These are phyloP conservation scores for Patella vulgata DNA, from an alignment of 1,140 invertebrate genomes.

Conservation along the genomic window DNA sequence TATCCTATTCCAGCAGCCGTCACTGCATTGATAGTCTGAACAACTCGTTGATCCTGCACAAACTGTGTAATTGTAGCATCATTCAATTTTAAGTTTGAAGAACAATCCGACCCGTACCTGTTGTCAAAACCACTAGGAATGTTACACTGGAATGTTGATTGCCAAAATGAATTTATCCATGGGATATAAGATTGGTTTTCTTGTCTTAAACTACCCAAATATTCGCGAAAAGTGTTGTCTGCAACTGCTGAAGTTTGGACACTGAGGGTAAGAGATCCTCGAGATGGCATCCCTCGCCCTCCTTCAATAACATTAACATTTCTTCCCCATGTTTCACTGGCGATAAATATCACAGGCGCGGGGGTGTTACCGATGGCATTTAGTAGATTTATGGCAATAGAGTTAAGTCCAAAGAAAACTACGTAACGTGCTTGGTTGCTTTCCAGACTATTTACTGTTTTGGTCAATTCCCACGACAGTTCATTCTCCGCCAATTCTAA, in stretches of 20 bases:
- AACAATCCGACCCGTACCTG: constrained; percentile 6
- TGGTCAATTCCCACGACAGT: background rate
- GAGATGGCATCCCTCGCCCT: constrained; percentile 8
- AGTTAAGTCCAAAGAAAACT: constrained; percentile 35
- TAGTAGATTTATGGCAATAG: constrained; percentile 32
- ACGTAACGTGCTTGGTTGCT: constrained; percentile 33
- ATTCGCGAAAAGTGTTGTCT: constrained; percentile 16
- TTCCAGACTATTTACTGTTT: constrained; percentile 17
- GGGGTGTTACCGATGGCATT: constrained; percentile 12
- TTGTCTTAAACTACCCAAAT: constrained; percentile 21
- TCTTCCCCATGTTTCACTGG: constrained; percentile 49
- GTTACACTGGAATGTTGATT: constrained; percentile 37
- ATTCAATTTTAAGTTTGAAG: constrained; percentile 4
- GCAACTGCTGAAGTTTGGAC: constrained; percentile 17
- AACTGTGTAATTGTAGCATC: constrained; percentile 5
- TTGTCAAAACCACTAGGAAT: constrained; percentile 36
- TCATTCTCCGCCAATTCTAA: constrained; percentile 61
- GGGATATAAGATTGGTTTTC: constrained; percentile 13
- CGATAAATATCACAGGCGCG: constrained; percentile 34
- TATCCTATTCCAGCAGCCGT: constrained; percentile 15
- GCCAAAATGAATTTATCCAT: constrained; percentile 41
- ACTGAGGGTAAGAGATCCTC: constrained; percentile 35
- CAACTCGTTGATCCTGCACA: constrained; percentile 31
- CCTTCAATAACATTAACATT: constrained; percentile 20
- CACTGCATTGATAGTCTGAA: constrained; percentile 40